A percentile compares a stretch with the other conserved stretches of the same genome.
Evolutionary conservation across 2,888 invertebrate genomes (phyloP).

Genomic region (Gastracanthus pulcherrimus): DNA sequence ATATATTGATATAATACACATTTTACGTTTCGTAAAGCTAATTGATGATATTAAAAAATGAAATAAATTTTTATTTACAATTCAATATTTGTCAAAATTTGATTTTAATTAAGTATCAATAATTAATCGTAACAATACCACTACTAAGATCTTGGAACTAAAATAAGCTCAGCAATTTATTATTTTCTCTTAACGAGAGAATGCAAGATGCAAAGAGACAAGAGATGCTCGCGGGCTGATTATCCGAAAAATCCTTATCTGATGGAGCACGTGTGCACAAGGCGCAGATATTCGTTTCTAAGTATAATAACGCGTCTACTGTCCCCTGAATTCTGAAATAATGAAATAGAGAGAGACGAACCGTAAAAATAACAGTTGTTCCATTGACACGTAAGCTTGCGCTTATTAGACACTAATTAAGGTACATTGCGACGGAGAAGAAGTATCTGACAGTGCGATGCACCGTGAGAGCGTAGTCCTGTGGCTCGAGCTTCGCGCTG

Average conservation of each 20-base stretch:
- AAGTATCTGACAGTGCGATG: conserved; percentile 1
- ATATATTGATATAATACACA: too few species aligned
- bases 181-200: background rate
- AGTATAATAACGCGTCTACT: background rate
- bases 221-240: background rate
- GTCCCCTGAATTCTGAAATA: background rate
- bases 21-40: too few species aligned
- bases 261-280: background rate
- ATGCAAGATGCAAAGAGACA: background rate
- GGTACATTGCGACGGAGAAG: background rate
- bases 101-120: background rate
- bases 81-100: too few species aligned
- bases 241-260: conserved; percentile 26
- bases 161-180: background rate
- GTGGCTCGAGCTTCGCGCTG: background rate
- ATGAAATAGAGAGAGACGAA: background rate
- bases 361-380: conserved; percentile 47
- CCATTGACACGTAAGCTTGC: conserved; percentile 38
- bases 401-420: conserved; percentile 39
- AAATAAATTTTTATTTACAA: too few species aligned
- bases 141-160: background rate
- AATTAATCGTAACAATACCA: background rate
- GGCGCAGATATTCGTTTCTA: background rate
- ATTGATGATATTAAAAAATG: too few species aligned
- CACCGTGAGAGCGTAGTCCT: conserved; percentile 17